Base-by-base conservation (phyloP, 1,140 invertebrate species). In the Polyergus mexicanus region DNA sequence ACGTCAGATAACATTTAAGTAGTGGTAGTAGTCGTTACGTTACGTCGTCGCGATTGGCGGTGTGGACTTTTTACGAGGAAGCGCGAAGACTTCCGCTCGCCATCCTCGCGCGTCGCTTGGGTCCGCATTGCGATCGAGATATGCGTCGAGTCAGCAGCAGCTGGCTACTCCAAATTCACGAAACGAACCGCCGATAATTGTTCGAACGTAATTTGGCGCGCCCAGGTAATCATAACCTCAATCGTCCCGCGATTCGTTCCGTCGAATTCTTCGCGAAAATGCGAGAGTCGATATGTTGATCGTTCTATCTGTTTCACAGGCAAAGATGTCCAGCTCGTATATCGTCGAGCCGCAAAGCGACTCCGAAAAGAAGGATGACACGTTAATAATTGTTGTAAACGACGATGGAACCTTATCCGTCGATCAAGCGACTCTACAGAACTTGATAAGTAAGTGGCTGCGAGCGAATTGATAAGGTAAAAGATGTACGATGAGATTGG, bases 361-460 rank as follows among this genome's bases (percentile, higher is more conserved):
- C 56, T 87, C 90, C 13, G 69, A 76, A 6, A 94, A 95, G 77
- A 94, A 95, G 78, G 95, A 95, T 72, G 94, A 95, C 65, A 95
- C 94, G 58, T 92, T 97, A 89, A 97, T 97, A 88, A 96, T 97
- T 93, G 96, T 97, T 91, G 96, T 97, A 91, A 97, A 97, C 91
- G 97, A 97, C 94, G 97, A 97, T 95, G 97, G 97, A 89, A 96
- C 96, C 58, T 95, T 97, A 84, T 96, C 96, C 62, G 96, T 97
- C 35, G 97, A 97, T 93, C 96, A 97, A 92, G 96, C 96, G 85
- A 96, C 97, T 90, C 94, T 97, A 51, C 96, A 97, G 86, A 97
- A 96, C 88, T 95, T 97, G 62, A 96, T 97, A 95, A 96, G 97
- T 97, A 95, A 96, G 95, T 94, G 38, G 47, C 68, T 74, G 47